Base-by-base conservation (phyloP, 2,797 vertebrate species). In the Paedocypris micromegethes region DNA sequence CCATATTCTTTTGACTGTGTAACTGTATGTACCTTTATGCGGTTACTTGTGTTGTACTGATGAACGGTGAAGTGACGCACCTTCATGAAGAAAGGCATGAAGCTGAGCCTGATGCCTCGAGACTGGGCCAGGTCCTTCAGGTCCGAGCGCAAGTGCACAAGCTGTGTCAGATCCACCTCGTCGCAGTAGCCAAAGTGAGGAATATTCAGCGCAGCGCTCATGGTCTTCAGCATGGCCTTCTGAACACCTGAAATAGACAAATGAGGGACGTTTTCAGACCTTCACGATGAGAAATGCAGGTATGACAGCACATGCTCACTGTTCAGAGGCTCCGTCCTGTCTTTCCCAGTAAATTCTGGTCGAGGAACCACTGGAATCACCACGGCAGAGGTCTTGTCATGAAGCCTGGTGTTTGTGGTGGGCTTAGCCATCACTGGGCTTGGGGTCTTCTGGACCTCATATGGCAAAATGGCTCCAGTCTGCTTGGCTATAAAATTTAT, bases 31-130 rank as follows among this genome's bases (percentile, higher is more conserved):
- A 23, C 23, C 23, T 23, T 23, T 23, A 23, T 23, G 23, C 23
- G 23, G 23, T 23, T 50, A 37, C 39, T 9, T 56, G 50, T 60
- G 66, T 23, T 23, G 41, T 44, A 3, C 4, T 37, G 4, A 7
- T 57, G 2, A 2, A 48, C 8, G 0, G 1, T 50, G 5, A 7
- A 5, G 40, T 2, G 23, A 37, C 37, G 54, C 38, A 96, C 95
- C 92, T 97, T 98, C 74, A 98, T 88, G 80, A 98, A 98, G 83
- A 98, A 98, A 8, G 96, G 95, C 96, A 97, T 92, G 83, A 88
- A 97, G 80, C 92, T 92, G 68, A 98, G 90, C 39, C 83, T 91
- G 78, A 94, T 81, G 1, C 94, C 95, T 0, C 90, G 91, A 5
- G 76, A 73, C 9, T 90, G 84, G 0, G 88, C 82, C 0, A 86